These are phyloP conservation scores for Centropyge bicolor DNA, from an alignment of 2,797 vertebrate species.

Conservation along the genomic window DNA sequence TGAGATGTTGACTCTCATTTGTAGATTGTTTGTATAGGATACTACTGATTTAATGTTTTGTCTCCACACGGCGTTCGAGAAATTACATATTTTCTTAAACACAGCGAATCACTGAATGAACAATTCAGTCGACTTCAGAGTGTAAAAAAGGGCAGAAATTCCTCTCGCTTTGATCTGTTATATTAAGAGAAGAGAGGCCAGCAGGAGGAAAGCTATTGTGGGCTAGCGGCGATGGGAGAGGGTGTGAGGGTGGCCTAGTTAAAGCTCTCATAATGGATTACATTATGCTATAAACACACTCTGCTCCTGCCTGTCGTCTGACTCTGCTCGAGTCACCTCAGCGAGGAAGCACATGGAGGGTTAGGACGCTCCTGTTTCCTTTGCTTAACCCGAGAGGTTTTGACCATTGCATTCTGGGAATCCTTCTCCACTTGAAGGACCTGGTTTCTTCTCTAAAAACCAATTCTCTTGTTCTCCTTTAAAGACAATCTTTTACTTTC, in stretches of 20 bases:
- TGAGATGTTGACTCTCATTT: conserved; percentile 47
- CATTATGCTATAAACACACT: conserved; percentile 51
- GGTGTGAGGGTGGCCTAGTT: conserved; percentile 49
- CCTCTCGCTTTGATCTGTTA: conserved; percentile 36
- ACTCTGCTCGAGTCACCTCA: conserved; percentile 33
- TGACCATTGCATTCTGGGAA: neutral
- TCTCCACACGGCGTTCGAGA: neutral
- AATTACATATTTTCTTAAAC: neutral
- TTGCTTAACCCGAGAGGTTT: neutral
- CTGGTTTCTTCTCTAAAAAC: neutral
- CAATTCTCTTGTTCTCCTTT: too few relatives aligned
- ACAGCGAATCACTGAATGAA: neutral
- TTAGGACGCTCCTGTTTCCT: conserved; percentile 1
- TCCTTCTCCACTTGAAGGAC: neutral
- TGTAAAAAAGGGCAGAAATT: neutral
- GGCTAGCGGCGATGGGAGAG: conserved; percentile 23
- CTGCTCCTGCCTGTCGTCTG: conserved; percentile 21
- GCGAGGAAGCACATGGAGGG: conserved; percentile 18
- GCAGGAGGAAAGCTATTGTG: conserved; percentile 15
- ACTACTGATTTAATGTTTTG: conserved; percentile 19
- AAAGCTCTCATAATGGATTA: conserved; percentile 62
- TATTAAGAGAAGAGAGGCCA: conserved; percentile 10
- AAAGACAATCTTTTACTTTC: too few relatives aligned
- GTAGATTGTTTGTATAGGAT: conserved; percentile 21
- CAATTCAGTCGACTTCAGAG: neutral